These are phyloP conservation scores for Netelia melanura DNA, from an alignment of 2,888 invertebrate genomes.

Conservation along the genomic window DNA sequence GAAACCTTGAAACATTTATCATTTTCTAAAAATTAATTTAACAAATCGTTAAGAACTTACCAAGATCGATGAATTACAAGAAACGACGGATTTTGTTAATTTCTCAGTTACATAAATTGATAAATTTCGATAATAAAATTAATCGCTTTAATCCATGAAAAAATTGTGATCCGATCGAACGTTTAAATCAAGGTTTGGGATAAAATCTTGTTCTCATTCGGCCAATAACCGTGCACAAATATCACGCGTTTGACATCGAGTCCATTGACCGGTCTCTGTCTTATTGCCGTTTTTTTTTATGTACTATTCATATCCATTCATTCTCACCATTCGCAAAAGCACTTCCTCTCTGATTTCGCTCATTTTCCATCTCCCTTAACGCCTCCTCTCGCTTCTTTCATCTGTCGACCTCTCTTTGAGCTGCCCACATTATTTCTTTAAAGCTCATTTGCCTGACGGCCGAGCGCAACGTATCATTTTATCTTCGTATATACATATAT, in stretches of 20 bases:
- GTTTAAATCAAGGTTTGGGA: no score
- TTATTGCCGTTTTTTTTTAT: slow-evolving; percentile 16
- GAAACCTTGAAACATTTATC: background rate
- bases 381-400: background rate
- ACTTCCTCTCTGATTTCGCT: slow-evolving; percentile 45
- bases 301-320: slow-evolving; percentile 40
- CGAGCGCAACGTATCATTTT: slow-evolving; percentile 2
- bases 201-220: background rate
- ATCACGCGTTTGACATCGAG: background rate
- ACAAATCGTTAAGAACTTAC: no score
- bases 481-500: background rate
- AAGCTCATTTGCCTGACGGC: slow-evolving; percentile 46
- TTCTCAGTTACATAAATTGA: no score
- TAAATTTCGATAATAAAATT: no score
- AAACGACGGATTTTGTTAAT: no score
- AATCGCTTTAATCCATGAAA: no score
- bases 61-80: no score
- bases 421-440: slow-evolving; percentile 54
- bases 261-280: slow-evolving; percentile 42
- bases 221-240: background rate
- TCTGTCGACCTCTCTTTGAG: slow-evolving; percentile 44
- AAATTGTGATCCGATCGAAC: no score
- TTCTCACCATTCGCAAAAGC: slow-evolving; percentile 18
- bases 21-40: background rate
- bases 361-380: slow-evolving; percentile 44